Evolutionary conservation across 2,888 invertebrate genomes (phyloP).

Genomic region (Polydrusus cervinus): DNA sequence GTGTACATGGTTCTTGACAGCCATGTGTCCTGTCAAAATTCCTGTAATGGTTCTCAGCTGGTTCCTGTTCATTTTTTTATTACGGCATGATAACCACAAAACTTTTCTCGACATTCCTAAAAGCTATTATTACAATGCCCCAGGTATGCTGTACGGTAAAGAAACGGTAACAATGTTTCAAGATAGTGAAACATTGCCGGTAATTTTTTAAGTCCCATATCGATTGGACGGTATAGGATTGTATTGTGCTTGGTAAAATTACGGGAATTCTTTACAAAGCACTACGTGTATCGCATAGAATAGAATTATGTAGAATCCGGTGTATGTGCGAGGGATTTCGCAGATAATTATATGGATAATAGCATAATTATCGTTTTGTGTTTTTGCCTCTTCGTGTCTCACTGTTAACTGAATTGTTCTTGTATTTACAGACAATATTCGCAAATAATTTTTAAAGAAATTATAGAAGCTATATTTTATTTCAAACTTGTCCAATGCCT

Average conservation of each 20-base stretch:
- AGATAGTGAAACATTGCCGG: conserved; percentile 22
- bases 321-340: conserved; percentile 26
- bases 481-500: too few relatives aligned
- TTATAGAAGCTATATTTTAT: too few relatives aligned
- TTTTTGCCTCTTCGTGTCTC: background rate
- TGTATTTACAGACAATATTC: background rate
- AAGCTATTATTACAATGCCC: conserved; percentile 31
- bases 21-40: too few relatives aligned
- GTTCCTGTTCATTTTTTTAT: too few relatives aligned
- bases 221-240: conserved; percentile 17
- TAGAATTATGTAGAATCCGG: conserved; percentile 27
- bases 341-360: conserved; percentile 37
- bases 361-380: conserved; percentile 37
- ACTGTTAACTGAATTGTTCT: background rate
- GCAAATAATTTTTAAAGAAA: too few relatives aligned
- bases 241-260: conserved; percentile 36
- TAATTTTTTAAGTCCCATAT: conserved; percentile 33
- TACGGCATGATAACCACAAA: background rate
- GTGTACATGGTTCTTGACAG: too few relatives aligned
- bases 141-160: conserved; percentile 23
- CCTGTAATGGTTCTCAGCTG: too few relatives aligned
- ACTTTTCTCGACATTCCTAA: conserved; percentile 20
- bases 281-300: conserved; percentile 28
- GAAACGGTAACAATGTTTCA: conserved; percentile 37
- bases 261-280: conserved; percentile 21